Percentiles rank a stretch among this genome's conserved stretches.
Evolutionary conservation across 2,888 invertebrate species (phyloP).

Genomic region (Euplexia lucipara): DNA sequence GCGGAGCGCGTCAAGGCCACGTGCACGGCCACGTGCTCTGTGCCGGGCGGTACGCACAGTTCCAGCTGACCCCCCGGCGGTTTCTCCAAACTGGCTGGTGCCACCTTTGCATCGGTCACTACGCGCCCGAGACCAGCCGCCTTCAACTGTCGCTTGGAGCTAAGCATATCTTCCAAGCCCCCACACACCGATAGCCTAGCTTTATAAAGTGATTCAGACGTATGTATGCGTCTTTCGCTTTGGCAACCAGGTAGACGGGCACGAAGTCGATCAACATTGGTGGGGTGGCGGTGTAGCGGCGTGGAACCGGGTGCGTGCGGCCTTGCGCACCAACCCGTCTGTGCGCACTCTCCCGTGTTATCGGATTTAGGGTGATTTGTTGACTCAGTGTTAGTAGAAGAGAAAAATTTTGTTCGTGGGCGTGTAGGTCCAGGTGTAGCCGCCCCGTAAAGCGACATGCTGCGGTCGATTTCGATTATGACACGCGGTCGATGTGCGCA

Average conservation of each 20-base stretch:
- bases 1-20: conserved; percentile 46
- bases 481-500: conserved; percentile 76
- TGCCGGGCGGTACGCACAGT: conserved; percentile 64
- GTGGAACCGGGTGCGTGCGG: conserved; percentile 28
- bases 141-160: conserved; percentile 54
- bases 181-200: not conserved
- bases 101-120: conserved; percentile 10
- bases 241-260: conserved; percentile 16
- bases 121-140: conserved; percentile 71
- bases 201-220: conserved; percentile 34
- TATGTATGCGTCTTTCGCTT: conserved; percentile 58
- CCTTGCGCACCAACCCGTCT: conserved; percentile 21
- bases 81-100: too few relatives aligned
- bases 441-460: not conserved
- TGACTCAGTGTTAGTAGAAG: not conserved
- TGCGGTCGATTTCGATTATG: conserved; percentile 73
- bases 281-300: conserved; percentile 44
- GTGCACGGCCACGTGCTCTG: conserved; percentile 57
- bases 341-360: not conserved
- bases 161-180: conserved; percentile 26
- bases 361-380: not conserved
- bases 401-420: not conserved
- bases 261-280: conserved; percentile 50
- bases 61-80: conserved; percentile 44
- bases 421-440: not conserved